Evolutionary conservation across 2,888 invertebrate genomes (phyloP), one percentile per base, ranked within the genome.

Genomic region (Luperina testacea): DNA sequence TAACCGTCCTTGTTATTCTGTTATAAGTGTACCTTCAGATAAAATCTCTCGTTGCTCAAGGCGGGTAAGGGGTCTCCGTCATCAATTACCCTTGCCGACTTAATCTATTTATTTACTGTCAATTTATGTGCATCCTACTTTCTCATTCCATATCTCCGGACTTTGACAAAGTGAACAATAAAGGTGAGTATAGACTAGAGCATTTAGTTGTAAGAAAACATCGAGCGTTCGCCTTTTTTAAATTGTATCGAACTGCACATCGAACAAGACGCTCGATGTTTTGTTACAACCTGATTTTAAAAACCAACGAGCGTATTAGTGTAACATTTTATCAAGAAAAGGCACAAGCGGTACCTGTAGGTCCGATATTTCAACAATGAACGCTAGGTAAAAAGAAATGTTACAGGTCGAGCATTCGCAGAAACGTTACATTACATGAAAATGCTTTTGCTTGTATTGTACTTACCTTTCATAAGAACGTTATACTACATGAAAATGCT

Each of bases 61-160:
- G 85, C 76, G 81, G 63, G 68, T n/a, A 72, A 63, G 80, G 74
- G 85, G 77, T 81, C 82, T 73, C 45, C 42, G 24, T 38, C 81
- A 85, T 85, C 74, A 85, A 83, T 83, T 81, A 85, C 73, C 81
- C 75, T 75, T 61, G 63, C 81, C 59, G 67, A 68, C 83, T 81
- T 84, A 85, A 81, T 83, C 76, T 74, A 85, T 85, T 83, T 74
- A 83, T 85, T 76, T 77, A 85, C 67, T 77, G 71, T 77, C 76
- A 81, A 85, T 83, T 83, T 85, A 74, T 59, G 68, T 53, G 45
- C 27, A 81, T 77, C 76, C 73, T 63, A 77, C 53, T 81, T 69
- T 72, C 73, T 74, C 77, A 63, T 75, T 84, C 61, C 32, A 42
- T 32, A 63, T 51, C 42, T 74, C 48, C 42, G 15, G 51, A 32